A percentile compares a stretch with the other conserved stretches of the same genome.
These are phyloP conservation scores for Polydrusus pterygomalis DNA, from an alignment of 2,888 invertebrate genomes.

Conservation along the genomic window DNA sequence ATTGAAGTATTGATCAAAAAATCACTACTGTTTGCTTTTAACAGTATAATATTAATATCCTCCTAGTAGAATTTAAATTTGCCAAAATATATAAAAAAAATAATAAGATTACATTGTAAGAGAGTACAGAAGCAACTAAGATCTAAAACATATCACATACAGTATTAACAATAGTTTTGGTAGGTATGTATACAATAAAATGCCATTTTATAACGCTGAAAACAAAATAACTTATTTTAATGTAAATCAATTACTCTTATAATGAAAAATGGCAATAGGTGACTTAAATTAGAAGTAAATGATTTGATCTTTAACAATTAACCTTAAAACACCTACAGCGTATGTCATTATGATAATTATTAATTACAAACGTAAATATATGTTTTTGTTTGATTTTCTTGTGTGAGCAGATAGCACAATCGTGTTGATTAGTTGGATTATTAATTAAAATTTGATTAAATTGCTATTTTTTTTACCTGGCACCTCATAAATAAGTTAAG, in stretches of 20 bases:
- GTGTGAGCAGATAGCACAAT: too few relatives aligned
- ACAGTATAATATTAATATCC: background rate
- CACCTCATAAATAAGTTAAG: too few relatives aligned
- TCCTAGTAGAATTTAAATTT: constrained; percentile 2
- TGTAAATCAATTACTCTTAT: background rate
- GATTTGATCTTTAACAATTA: constrained; percentile 22
- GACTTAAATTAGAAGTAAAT: background rate
- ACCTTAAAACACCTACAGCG: constrained; percentile 10
- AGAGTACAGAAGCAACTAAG: constrained; percentile 37
- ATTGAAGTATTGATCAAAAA: too few relatives aligned
- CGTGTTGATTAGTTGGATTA: too few relatives aligned
- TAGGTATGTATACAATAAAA: constrained; percentile 20
- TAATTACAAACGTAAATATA: background rate
- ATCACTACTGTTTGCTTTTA: too few relatives aligned
- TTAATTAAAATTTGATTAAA: too few relatives aligned
- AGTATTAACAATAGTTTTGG: constrained; percentile 44
- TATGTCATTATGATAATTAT: constrained; percentile 7
- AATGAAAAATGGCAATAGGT: constrained; percentile 3
- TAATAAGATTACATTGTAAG: constrained; percentile 20
- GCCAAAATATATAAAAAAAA: constrained; percentile 29
- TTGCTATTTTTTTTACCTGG: too few relatives aligned
- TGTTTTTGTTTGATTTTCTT: too few relatives aligned
- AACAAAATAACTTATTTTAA: constrained; percentile 22
- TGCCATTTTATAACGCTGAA: constrained; percentile 33
- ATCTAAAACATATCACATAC: constrained; percentile 55